Evolutionary conservation across 2,113 vertebrate genomes (phyloP).

Genomic region (Columba janthina): DNA sequence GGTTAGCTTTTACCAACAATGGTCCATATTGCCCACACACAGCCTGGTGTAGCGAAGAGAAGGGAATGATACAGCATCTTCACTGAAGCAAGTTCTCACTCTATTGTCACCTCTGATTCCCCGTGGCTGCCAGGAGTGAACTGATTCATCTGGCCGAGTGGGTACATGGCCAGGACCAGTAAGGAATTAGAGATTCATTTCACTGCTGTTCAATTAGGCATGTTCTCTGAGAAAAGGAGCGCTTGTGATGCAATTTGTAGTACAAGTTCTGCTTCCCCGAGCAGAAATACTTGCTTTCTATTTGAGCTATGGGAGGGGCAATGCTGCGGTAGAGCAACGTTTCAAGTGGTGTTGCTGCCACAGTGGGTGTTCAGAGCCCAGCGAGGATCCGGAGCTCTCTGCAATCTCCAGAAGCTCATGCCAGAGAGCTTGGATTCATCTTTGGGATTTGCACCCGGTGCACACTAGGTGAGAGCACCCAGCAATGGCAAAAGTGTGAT

Average conservation of each 20-base stretch:
- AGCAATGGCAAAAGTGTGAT: neutral
- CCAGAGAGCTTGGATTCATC: neutral
- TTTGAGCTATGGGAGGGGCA: neutral
- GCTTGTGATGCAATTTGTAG: conserved; percentile 4
- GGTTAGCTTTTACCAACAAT: neutral
- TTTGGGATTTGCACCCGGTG: neutral
- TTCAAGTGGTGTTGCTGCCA: neutral
- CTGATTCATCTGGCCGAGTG: neutral
- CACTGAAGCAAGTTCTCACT: neutral
- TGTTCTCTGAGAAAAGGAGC: neutral
- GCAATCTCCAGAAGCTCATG: neutral
- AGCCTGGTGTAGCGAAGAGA: neutral
- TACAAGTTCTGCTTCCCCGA: conserved; percentile 11
- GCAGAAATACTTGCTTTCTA: conserved; percentile 7
- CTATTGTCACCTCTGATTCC: neutral
- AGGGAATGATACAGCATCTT: neutral
- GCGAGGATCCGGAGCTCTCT: neutral
- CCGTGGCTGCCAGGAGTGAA: neutral
- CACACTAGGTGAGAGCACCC: neutral
- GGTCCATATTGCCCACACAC: neutral
- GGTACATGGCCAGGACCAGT: neutral
- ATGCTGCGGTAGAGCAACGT: fast-evolving
- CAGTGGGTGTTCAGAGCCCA: neutral
- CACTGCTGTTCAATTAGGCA: neutral
- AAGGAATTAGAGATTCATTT: neutral